Conservation (phyloP, 2,113 vertebrate species). For the Felis catus region DNA sequence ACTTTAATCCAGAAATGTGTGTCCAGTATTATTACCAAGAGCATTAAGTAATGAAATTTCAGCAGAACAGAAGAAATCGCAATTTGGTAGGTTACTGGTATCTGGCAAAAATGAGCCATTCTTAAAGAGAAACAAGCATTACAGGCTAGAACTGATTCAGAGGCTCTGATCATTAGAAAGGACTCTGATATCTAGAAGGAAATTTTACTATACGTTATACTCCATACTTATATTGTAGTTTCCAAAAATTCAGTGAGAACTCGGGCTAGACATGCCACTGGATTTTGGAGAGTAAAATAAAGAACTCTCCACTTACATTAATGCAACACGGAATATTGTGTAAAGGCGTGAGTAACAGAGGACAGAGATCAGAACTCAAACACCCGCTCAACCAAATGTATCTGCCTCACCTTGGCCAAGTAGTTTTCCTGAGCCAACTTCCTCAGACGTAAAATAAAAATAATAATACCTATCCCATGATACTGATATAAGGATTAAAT, state of each 20-base stretch:
- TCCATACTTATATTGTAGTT: not conserved
- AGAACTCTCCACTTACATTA: not conserved
- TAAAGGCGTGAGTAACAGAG: not conserved
- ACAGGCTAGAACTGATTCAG: not conserved
- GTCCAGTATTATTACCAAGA: constrained; percentile 6
- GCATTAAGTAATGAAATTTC: constrained; percentile 34
- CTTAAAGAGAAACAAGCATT: not conserved
- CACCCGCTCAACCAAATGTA: not conserved
- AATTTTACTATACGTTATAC: not conserved
- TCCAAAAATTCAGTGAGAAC: not conserved
- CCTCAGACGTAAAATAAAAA: not conserved
- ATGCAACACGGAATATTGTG: rapidly evolving
- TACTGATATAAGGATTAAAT: not conserved
- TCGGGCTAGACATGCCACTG: rapidly evolving
- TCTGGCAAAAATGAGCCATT: not conserved
- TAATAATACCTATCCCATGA: not conserved
- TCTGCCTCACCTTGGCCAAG: not conserved
- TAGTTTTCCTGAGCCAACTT: not conserved
- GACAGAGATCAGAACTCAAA: not conserved
- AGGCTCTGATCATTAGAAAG: not conserved
- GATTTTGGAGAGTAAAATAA: not conserved
- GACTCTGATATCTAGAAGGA: not conserved
- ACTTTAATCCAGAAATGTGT: constrained; percentile 50
- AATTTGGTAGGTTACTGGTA: not conserved
- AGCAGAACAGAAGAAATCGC: not conserved